Evolutionary conservation across 2,113 vertebrate species (phyloP).

Genomic region (Sigmodon hispidus): DNA sequence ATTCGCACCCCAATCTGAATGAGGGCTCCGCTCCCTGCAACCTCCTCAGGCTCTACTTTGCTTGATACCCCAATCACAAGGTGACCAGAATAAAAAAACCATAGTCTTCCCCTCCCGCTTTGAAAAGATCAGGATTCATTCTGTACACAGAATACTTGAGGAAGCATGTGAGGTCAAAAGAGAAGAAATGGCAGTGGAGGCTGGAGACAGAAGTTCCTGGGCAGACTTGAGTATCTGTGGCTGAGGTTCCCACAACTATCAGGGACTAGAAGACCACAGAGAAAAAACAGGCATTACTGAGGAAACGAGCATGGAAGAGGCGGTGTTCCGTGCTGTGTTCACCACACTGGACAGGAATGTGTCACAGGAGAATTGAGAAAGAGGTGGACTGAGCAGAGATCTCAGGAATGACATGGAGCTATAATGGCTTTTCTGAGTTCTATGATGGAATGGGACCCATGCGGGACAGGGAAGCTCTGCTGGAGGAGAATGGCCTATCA

Average conservation of each 20-base stretch:
- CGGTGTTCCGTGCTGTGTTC: not conserved
- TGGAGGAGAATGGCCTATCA: not conserved
- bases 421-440: not conserved
- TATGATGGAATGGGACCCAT: not conserved
- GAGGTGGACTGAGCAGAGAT: not conserved
- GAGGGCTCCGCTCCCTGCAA: not conserved
- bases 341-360: not conserved
- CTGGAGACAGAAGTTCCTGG: not conserved
- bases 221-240: not conserved
- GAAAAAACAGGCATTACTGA: not conserved
- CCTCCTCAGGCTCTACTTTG: not conserved
- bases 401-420: not conserved
- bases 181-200: not conserved
- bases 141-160: not conserved
- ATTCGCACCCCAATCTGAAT: not conserved
- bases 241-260: not conserved
- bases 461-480: not conserved
- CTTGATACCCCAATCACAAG: not conserved
- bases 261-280: not conserved
- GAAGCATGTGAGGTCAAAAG: not conserved
- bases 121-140: not conserved
- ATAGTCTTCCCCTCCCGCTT: not conserved
- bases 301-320: not conserved
- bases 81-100: not conserved
- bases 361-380: not conserved